Evolutionary conservation across 1,140 invertebrate genomes (phyloP).

Genomic region (Drosophila pruinosa): DNA sequence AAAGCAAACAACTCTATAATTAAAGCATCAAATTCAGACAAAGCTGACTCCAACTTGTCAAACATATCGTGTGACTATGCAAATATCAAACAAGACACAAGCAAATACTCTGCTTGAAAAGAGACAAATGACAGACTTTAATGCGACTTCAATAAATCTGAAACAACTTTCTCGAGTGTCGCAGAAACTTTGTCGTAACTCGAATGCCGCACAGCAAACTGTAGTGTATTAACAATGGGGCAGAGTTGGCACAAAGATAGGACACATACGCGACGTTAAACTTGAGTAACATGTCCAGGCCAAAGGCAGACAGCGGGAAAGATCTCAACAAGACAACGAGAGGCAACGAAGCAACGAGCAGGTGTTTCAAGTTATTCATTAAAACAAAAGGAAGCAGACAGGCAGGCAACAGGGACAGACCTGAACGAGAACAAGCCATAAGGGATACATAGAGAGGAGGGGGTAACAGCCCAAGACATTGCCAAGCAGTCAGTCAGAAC

Average conservation of each 20-base stretch:
- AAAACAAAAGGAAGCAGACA: conserved; percentile 67
- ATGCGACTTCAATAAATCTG: not conserved
- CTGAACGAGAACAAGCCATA: not conserved
- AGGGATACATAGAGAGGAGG: not conserved
- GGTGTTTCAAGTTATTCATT: conserved; percentile 78
- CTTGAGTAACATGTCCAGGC: conserved; percentile 55
- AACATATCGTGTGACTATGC: conserved; percentile 30
- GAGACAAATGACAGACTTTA: too few species aligned
- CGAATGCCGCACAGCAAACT: not conserved
- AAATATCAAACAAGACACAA: conserved; percentile 23
- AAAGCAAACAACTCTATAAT: conserved; percentile 56
- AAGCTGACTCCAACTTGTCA: conserved; percentile 25
- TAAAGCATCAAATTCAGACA: conserved; percentile 74
- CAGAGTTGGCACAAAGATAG: conserved; percentile 45
- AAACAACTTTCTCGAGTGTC: not conserved
- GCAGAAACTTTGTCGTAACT: conserved; percentile 13
- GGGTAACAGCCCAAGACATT: conserved; percentile 35
- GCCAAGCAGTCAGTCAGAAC: conserved; percentile 43
- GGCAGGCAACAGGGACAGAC: not conserved
- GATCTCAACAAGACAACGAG: conserved; percentile 50
- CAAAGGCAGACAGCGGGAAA: conserved; percentile 24
- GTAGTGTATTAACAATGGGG: conserved; percentile 51
- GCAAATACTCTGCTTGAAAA: not conserved
- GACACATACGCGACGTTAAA: conserved; percentile 60
- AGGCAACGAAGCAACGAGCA: conserved; percentile 59